phyloP scores from a whole-genome alignment of 2,113 vertebrate species.

The Siniperca chuatsi region DNA sequence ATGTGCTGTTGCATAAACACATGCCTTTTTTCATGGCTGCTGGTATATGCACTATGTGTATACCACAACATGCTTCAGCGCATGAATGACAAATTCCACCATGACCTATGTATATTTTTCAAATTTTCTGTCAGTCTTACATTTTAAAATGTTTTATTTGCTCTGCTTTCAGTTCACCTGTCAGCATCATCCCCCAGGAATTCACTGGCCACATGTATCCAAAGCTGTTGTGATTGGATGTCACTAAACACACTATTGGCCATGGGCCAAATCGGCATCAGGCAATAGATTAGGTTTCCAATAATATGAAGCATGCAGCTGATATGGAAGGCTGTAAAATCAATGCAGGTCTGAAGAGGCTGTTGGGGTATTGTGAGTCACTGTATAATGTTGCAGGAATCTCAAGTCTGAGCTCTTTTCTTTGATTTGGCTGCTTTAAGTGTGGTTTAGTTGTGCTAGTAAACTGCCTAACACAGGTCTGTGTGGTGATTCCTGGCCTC shows the following conservation, averaged over 20 bases:
- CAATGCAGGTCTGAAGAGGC: conserved; percentile 67
- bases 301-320: conserved; percentile 67
- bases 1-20: conserved; percentile 44
- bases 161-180: conserved; percentile 20
- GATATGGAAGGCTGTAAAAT: conserved; percentile 73
- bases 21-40: conserved; percentile 13
- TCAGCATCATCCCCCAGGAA: conserved; percentile 13
- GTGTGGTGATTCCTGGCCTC: conserved; percentile 30
- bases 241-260: conserved; percentile 59
- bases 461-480: conserved; percentile 36
- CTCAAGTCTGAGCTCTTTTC: conserved; percentile 26
- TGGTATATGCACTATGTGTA: background rate
- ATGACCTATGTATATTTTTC: background rate
- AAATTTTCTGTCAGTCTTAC: background rate
- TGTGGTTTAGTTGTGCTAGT: conserved; percentile 52
- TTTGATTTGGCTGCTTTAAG: conserved; percentile 51
- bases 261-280: conserved; percentile 56
- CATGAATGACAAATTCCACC: background rate
- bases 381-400: conserved; percentile 55
- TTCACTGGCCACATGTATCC: conserved; percentile 37
- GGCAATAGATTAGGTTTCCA: conserved; percentile 66
- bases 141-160: conserved; percentile 19
- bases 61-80: background rate
- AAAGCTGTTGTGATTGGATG: conserved; percentile 55
- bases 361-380: conserved; percentile 57